phyloP scores from a whole-genome alignment of 2,797 vertebrate genomes.

The Mycteria americana region DNA sequence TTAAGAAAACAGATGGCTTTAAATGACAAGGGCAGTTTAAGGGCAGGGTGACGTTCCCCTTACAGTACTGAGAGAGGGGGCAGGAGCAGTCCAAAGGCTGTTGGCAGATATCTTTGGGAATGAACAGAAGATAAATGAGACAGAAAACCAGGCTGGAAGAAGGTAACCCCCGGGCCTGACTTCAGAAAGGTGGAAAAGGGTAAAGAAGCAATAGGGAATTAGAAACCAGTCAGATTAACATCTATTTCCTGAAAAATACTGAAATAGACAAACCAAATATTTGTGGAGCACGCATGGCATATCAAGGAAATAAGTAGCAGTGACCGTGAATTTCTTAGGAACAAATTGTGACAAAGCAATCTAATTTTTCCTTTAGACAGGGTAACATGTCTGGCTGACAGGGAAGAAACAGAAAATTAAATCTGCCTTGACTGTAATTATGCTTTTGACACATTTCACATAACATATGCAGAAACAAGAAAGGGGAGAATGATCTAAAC shows the following conservation, averaged over 20 bases:
- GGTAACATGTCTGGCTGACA: not conserved
- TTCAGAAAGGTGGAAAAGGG: not conserved
- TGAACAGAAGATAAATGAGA: not conserved
- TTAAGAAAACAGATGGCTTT: not conserved
- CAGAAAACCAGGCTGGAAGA: not conserved
- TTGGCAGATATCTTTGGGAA: not conserved
- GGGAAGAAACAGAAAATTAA: not conserved
- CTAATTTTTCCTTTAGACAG: not conserved
- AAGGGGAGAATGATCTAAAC: not conserved
- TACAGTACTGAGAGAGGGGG: rapidly evolving
- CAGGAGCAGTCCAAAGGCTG: not conserved
- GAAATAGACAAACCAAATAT: rapidly evolving
- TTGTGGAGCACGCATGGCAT: rapidly evolving
- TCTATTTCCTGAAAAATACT: not conserved
- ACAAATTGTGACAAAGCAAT: not conserved
- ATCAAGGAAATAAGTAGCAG: not conserved
- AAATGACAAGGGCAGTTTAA: not conserved
- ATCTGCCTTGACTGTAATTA: not conserved
- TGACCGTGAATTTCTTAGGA: rapidly evolving
- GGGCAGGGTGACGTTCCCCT: not conserved
- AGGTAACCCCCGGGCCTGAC: not conserved
- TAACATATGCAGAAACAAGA: rapidly evolving
- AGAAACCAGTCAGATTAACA: not conserved
- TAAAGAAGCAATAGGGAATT: not conserved
- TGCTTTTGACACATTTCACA: not conserved